Evolutionary conservation across 1,140 invertebrate species (phyloP), one percentile per base, ranked within the genome.

Genomic region (Oryzaephilus surinamensis): DNA sequence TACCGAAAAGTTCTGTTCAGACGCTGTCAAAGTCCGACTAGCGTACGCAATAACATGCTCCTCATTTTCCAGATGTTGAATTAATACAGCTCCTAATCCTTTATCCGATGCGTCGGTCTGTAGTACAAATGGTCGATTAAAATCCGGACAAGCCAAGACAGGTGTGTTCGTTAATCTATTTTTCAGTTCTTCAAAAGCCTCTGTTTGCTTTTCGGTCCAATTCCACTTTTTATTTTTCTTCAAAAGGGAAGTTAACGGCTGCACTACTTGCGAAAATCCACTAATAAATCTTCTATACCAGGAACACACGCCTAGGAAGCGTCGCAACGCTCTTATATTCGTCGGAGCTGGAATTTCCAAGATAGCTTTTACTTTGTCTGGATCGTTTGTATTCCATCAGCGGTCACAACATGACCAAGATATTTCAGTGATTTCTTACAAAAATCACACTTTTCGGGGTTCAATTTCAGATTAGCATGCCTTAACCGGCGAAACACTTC

Each of bases 241-340:
- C 18, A 51, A 47, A 8, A 70, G 43, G 15, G 46, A 15, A 41
- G 59, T 46, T 4, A 70, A 41, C 7, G 63, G 63, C 1, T 40
- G 51, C 5, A 54, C 51, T 5, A 63, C 13, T 6, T 45, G 41
- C 5, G 59, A 44, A 29, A 67, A 55, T 24, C 63, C 47, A 15
- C 45, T 48, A 10, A 68, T 40, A 43, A 70, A 72, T 13, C 63
- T 48, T 21, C 61, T 48, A 40, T 66, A 70, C 49, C 60, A 71
- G 12, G 48, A 47, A 17, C 51, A 40, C n/a, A n/a, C n/a, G n/a
- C n/a, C n/a, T n/a, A n/a, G n/a, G n/a, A n/a, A n/a, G n/a, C n/a
- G n/a, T n/a, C 26, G 64, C 39, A 5, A 65, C 64, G 29, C 63
- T 33, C 56, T 65, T 54, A 24, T n/a, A n/a, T n/a, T n/a, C n/a